A percentile compares a stretch with the other conserved stretches of the same genome.
Evolutionary conservation across 2,113 vertebrate genomes (phyloP).

Genomic region (Machaerirhynchus nigripectus): DNA sequence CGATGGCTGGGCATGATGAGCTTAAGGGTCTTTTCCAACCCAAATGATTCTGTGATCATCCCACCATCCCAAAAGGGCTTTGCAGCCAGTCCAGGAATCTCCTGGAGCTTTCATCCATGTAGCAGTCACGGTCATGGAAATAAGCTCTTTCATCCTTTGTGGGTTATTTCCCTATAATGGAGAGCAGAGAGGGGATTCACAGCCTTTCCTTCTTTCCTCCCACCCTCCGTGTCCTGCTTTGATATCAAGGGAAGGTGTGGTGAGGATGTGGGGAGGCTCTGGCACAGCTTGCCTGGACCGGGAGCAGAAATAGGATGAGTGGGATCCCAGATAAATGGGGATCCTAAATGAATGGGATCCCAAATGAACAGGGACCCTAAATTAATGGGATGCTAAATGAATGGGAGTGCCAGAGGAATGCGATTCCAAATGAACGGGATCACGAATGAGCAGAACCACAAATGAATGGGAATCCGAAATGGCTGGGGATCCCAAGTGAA

Average conservation of each 20-base stretch:
- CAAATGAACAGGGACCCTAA: background rate
- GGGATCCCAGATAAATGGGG: background rate
- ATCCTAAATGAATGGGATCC: background rate
- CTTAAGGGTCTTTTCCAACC: background rate
- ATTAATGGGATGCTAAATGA: background rate
- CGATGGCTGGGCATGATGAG: background rate
- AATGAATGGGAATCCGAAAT: background rate
- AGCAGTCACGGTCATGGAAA: accelerated
- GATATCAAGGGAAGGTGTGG: background rate
- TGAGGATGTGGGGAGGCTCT: background rate
- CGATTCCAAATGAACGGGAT: background rate
- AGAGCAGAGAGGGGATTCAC: background rate
- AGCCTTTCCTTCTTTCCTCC: background rate
- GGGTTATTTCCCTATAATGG: accelerated
- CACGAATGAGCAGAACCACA: background rate
- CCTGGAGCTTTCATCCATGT: background rate
- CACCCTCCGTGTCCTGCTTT: background rate
- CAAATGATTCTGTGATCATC: background rate
- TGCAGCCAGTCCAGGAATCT: background rate
- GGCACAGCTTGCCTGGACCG: background rate
- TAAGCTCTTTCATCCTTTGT: background rate
- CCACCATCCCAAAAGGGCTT: background rate
- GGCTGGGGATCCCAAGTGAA: no score
- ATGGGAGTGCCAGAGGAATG: no score
- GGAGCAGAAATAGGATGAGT: background rate